Evolutionary conservation across 2,113 vertebrate genomes (phyloP), one percentile per base, ranked within the genome.

Genomic region (Ammodytes marinus): DNA sequence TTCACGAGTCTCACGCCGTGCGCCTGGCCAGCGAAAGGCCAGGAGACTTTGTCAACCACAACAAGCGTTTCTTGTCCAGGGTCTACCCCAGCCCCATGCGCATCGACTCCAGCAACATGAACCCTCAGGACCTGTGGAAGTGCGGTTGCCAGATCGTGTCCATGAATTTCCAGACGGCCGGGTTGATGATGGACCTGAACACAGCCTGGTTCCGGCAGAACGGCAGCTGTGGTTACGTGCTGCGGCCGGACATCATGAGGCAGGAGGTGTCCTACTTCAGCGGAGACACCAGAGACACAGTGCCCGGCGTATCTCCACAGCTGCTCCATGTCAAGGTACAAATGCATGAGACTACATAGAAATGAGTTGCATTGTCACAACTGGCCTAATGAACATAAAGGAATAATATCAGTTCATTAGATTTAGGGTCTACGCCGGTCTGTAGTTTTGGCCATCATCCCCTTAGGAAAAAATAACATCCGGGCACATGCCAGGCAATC

Each of bases 71-170:
- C 79, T 95, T 99, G 5, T 96, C 97, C 0, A 92, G 97, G 12
- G 97, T 99, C 15, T 97, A 97, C 65, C 98, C 98, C 53, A 98
- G 91, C 60, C 97, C 97, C 0, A 97, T 97, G 96, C 95, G 97
- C 46, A 96, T 98, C 17, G 97, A 99, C 92, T 98, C 97, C 0
- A 98, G 97, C 91, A 99, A 99, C 87, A 97, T 97, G 96, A 98
- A 99, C 90, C 98, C 97, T 54, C 98, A 97, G 92, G 97, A 98
- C 87, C 96, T 97, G 80, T 99, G 98, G 98, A 98, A 99, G 69
- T 98, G 97, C 13, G 98, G 98, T 4, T 97, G 97, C 87, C 98
- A 99, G 86, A 96, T 99, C 11, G 98, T 99, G 53, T 96, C 96
- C 54, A 97, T 99, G 97, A 99, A 99, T 93, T 98, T 97, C 74